A percentile compares a stretch with the other conserved stretches of the same genome.
phyloP scores from a whole-genome alignment of 2,888 invertebrate genomes.

The Scrobipalpa atriplicella region DNA sequence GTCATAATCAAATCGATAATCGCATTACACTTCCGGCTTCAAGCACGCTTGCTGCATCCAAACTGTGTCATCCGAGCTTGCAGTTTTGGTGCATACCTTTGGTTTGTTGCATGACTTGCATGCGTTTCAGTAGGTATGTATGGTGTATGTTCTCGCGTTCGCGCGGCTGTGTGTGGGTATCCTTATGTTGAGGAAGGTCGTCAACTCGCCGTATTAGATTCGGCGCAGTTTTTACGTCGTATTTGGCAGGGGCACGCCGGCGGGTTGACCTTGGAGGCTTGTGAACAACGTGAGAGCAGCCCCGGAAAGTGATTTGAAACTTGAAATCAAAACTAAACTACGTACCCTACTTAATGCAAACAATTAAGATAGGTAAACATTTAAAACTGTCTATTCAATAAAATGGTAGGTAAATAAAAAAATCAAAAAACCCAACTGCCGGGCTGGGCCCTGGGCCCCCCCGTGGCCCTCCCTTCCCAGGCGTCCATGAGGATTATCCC shows the following conservation, averaged over 20 bases:
- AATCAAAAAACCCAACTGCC: too few species aligned
- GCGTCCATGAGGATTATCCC: too few species aligned
- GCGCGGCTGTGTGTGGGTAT: background rate
- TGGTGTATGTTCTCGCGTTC: slow-evolving; percentile 3
- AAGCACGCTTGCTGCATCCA: slow-evolving; percentile 75
- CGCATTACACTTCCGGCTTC: slow-evolving; percentile 79
- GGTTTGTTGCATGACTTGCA: background rate
- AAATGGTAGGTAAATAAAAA: too few species aligned
- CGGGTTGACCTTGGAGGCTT: slow-evolving; percentile 21
- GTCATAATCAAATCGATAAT: slow-evolving; percentile 82
- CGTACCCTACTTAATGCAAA: background rate
- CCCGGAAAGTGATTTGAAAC: slow-evolving; percentile 13
- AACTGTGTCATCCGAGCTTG: slow-evolving; percentile 62
- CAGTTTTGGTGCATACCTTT: slow-evolving; percentile 31
- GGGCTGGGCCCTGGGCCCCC: too few species aligned
- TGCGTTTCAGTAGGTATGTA: too few species aligned
- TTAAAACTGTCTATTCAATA: too few species aligned
- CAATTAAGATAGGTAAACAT: too few species aligned
- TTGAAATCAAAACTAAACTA: background rate
- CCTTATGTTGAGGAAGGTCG: slow-evolving; percentile 25
- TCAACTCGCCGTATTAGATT: slow-evolving; percentile 19
- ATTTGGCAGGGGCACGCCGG: slow-evolving; percentile 22
- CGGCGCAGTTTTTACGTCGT: slow-evolving; percentile 21
- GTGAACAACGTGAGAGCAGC: slow-evolving; percentile 12
- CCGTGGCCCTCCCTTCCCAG: too few species aligned